Percentiles rank a stretch among this genome's conserved stretches.
These are phyloP conservation scores for Anarhynchus alexandrinus DNA, from an alignment of 2,113 vertebrate genomes.

Conservation along the genomic window DNA sequence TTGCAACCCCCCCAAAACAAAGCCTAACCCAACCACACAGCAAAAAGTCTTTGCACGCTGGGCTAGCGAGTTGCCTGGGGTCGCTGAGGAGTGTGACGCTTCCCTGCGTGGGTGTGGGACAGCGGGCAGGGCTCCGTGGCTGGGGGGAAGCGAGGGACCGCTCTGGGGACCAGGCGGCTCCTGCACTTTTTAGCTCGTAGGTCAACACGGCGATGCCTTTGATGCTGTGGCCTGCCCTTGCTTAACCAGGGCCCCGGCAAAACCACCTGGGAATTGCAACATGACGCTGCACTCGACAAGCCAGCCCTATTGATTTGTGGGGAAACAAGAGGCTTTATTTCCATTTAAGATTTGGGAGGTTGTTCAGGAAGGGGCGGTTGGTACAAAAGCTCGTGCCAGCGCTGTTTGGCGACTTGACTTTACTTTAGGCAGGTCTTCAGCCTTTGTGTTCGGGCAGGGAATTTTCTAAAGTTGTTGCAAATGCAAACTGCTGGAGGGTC, in stretches of 20 bases:
- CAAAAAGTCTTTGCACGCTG: not conserved
- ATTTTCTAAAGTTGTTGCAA: not conserved
- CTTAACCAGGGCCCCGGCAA: not conserved
- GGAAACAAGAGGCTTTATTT: not conserved
- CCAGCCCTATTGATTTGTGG: not conserved
- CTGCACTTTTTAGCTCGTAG: accelerated
- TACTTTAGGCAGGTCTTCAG: not conserved
- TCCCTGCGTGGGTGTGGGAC: not conserved
- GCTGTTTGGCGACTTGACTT: not conserved
- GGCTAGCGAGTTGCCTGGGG: not conserved
- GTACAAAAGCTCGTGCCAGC: not conserved
- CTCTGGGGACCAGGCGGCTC: not conserved
- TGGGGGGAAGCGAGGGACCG: accelerated
- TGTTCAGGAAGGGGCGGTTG: not conserved
- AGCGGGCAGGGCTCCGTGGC: not conserved
- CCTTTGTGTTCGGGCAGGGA: accelerated
- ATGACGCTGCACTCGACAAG: not conserved
- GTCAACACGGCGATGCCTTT: not conserved
- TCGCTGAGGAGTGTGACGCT: not conserved
- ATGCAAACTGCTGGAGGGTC: not conserved
- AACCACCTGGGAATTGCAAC: not conserved
- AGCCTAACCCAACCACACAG: not conserved
- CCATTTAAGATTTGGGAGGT: not conserved
- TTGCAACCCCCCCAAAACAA: not conserved
- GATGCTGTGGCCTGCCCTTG: not conserved